phyloP scores from a whole-genome alignment of 1,140 invertebrate genomes.

The Habropoda laboriosa region DNA sequence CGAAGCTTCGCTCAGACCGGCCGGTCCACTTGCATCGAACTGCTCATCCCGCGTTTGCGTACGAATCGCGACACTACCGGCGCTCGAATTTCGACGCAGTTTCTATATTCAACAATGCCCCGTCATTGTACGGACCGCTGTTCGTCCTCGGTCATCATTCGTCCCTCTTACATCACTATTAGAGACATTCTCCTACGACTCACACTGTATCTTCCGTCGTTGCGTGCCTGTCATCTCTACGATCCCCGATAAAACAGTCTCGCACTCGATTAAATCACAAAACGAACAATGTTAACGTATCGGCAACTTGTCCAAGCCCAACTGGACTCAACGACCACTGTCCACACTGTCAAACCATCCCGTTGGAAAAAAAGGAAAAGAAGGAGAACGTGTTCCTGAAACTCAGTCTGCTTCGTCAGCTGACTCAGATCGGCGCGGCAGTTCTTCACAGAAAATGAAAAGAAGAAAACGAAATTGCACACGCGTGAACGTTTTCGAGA shows the following conservation, averaged over 20 bases:
- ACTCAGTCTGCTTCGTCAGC: background rate
- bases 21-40: background rate
- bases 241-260: too few species aligned
- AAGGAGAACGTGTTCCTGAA: too few species aligned
- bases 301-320: background rate
- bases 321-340: background rate
- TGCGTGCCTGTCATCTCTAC: background rate
- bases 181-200: background rate
- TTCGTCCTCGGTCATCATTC: conserved; percentile 26
- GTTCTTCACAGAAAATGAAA: background rate
- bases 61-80: background rate
- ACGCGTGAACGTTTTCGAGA: background rate
- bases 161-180: conserved; percentile 20
- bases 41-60: background rate
- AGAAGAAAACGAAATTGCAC: background rate
- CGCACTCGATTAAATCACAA: background rate
- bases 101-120: conserved; percentile 23
- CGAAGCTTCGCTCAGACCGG: background rate
- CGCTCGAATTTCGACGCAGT: background rate
- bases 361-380: too few species aligned
- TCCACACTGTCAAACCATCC: background rate
- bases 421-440: background rate
- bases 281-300: background rate
- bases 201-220: background rate
- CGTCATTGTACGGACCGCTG: conserved; percentile 21